Evolutionary conservation across 2,113 vertebrate genomes (phyloP).

Genomic region (Seriola aureovittata): DNA sequence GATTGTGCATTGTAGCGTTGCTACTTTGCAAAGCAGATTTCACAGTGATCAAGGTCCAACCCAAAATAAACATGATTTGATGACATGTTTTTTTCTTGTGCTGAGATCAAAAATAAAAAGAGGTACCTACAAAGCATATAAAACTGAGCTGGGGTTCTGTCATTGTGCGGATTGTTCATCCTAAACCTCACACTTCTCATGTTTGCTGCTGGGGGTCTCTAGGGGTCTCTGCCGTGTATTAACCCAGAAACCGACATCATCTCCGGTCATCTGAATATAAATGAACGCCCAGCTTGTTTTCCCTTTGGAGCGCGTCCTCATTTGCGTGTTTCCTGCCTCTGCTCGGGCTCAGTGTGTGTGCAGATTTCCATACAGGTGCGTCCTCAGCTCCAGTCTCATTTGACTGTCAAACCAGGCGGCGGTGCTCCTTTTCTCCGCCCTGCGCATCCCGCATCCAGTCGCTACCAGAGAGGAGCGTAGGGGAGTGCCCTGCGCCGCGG

Average conservation of each 20-base stretch:
- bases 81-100: too few species aligned
- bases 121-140: too few species aligned
- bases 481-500: slow-evolving; percentile 62
- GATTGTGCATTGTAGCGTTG: too few species aligned
- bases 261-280: slow-evolving; percentile 17
- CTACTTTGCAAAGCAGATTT: too few species aligned
- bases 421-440: slow-evolving; percentile 49
- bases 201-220: neutral
- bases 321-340: slow-evolving; percentile 60
- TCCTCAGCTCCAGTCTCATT: slow-evolving; percentile 38
- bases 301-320: slow-evolving; percentile 46
- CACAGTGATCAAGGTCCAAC: too few species aligned
- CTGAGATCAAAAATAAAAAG: too few species aligned
- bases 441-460: slow-evolving; percentile 68
- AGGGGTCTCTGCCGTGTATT: neutral
- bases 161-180: too few species aligned
- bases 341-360: neutral
- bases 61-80: too few species aligned
- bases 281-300: slow-evolving; percentile 1
- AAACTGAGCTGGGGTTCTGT: too few species aligned
- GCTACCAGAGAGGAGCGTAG: slow-evolving; percentile 59
- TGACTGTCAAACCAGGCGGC: slow-evolving; percentile 73
- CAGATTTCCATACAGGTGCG: slow-evolving; percentile 72
- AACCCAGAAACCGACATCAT: neutral
- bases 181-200: too few species aligned